Evolutionary conservation across 2,113 vertebrate genomes (phyloP).

Genomic region (Myrmophylax atrothorax): DNA sequence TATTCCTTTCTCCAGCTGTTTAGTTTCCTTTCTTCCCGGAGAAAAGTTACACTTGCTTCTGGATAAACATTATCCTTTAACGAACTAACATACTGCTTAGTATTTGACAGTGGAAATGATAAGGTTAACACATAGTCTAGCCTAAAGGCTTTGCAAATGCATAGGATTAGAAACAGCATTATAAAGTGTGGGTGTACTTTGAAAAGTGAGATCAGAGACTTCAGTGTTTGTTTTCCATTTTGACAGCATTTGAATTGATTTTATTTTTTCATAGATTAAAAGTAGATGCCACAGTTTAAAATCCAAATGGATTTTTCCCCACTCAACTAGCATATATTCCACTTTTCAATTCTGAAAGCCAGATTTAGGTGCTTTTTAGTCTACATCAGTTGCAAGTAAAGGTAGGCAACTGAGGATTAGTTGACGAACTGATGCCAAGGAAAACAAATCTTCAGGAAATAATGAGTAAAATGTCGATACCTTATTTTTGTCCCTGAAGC

Average conservation of each 20-base stretch:
- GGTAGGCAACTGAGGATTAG: background rate
- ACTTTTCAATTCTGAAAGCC: background rate
- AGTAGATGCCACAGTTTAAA: background rate
- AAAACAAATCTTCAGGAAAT: background rate
- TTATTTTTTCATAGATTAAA: background rate
- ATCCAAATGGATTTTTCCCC: background rate
- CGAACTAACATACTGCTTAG: background rate
- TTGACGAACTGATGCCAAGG: background rate
- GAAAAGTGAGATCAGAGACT: slow-evolving; percentile 33
- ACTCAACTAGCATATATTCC: background rate
- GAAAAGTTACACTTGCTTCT: background rate
- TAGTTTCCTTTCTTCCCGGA: background rate
- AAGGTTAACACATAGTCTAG: background rate
- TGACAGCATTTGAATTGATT: background rate
- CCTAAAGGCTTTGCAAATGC: slow-evolving; percentile 40
- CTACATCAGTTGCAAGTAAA: background rate
- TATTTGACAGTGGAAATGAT: background rate
- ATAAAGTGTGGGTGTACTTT: slow-evolving; percentile 39
- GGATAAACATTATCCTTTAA: background rate
- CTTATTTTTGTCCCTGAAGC: background rate
- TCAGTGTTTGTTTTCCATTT: background rate
- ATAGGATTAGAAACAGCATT: slow-evolving; percentile 10
- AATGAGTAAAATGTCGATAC: background rate
- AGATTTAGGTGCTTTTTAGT: background rate
- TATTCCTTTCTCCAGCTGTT: background rate